Evolutionary conservation across 2,888 invertebrate genomes (phyloP), one percentile per base, ranked within the genome.

Genomic region (Drosophila subsilvestris): DNA sequence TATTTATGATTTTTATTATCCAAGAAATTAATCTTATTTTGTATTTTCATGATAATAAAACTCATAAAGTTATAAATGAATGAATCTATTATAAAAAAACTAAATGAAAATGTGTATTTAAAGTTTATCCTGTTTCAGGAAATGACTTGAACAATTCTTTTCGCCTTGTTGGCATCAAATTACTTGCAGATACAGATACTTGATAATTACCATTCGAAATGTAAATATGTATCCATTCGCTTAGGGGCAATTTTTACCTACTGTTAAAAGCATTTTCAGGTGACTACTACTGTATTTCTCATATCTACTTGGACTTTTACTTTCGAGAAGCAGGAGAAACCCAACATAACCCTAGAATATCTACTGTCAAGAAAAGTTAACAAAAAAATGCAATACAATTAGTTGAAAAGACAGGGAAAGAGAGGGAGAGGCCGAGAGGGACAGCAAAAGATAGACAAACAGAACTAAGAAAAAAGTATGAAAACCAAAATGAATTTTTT

Each of bases 401-500:
- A 37, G 37, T 37, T 14, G 14, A 14, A 37, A n/a, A 37, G n/a
- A n/a, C 7, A 37, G 37, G 7, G 32, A 32, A 5, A 32, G 37
- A 37, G 6, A 14, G n/a, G n/a, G 6, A 37, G 14, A 6, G 5
- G 14, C 14, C 6, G 14, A 37, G 14, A 7, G 14, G 37, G 37
- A 22, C 45, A 29, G 25, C 17, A 20, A 48, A 48, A 37, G 44
- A 57, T n/a, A 48, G 20, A 44, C 10, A 25, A 17, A 42, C 27
- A 37, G 18, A 18, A 22, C 14, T 7, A 5, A 14, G 22, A 45
- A 14, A 4, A n/a, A n/a, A 43, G n/a, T 17, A 25, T 14, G 32
- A 27, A 56, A 18, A 29, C 18, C 17, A 29, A 37, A 73, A 17
- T 8, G 22, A 37, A 37, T 32, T 4, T 32, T n/a, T 32, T 72